Evolutionary conservation across 1,140 invertebrate species (phyloP).

Genomic region (Scaptomyza hsui): DNA sequence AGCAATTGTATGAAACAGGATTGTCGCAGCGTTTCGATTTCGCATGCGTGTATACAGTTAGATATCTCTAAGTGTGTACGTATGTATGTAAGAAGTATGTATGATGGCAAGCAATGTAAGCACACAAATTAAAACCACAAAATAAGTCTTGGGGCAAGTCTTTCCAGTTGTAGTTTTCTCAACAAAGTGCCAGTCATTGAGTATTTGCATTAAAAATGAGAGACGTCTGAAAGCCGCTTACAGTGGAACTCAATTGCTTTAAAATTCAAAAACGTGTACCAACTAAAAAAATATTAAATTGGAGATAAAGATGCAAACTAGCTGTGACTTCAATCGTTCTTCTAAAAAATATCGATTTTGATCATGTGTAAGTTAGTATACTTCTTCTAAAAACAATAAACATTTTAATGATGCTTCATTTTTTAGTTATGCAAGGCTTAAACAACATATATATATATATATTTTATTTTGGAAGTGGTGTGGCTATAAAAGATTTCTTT

Average conservation of each 20-base stretch:
- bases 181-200: slow-evolving; percentile 48
- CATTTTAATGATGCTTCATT: no score
- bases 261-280: slow-evolving; percentile 1
- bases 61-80: not conserved
- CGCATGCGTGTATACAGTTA: not conserved
- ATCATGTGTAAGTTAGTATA: no score
- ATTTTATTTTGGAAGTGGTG: not conserved
- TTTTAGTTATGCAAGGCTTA: no score
- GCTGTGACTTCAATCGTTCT: no score
- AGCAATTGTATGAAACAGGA: not conserved
- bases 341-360: no score
- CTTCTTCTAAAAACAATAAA: no score
- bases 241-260: slow-evolving; percentile 50
- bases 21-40: slow-evolving; percentile 6
- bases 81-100: not conserved
- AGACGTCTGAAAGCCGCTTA: slow-evolving; percentile 73
- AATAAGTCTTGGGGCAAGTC: slow-evolving; percentile 66
- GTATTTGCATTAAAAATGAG: slow-evolving; percentile 81
- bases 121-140: slow-evolving; percentile 68
- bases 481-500: not conserved
- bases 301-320: not conserved
- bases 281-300: not conserved
- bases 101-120: slow-evolving; percentile 16
- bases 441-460: no score
- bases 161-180: slow-evolving; percentile 56